Evolutionary conservation across 1,140 invertebrate genomes (phyloP).

Genomic region (Micrasema minimum): DNA sequence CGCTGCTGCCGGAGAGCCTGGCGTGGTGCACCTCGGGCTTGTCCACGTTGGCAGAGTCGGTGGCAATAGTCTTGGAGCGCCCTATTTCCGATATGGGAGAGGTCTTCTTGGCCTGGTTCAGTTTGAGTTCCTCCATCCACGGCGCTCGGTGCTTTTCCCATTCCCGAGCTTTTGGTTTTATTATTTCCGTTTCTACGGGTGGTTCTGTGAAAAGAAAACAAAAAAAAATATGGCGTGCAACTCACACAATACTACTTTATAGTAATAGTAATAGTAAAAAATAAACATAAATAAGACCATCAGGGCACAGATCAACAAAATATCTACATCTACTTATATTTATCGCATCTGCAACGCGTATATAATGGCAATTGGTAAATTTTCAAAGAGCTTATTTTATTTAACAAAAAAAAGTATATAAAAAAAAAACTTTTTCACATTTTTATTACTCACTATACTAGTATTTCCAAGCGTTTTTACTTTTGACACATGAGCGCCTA

Average conservation of each 20-base stretch:
- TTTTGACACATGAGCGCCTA: no score
- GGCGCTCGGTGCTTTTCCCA: conserved; percentile 74
- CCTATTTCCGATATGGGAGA: conserved; percentile 57
- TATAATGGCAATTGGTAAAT: no score
- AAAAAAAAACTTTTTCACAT: no score
- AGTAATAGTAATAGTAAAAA: conserved; percentile 6
- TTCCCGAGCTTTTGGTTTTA: conserved; percentile 65
- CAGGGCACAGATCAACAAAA: no score
- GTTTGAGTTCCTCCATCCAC: conserved; percentile 76
- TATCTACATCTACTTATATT: no score
- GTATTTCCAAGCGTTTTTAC: no score
- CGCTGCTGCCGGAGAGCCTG: conserved; percentile 44
- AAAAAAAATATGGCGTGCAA: no score
- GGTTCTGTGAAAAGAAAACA: conserved; percentile 32
- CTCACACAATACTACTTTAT: no score
- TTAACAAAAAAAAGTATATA: no score
- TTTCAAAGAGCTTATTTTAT: no score
- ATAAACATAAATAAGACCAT: not conserved
- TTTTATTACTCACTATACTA: no score
- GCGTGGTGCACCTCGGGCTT: conserved; percentile 50
- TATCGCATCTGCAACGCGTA: no score
- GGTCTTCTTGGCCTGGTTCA: conserved; percentile 73
- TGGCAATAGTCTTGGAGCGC: conserved; percentile 58
- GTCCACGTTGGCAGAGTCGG: conserved; percentile 53
- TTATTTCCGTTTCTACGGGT: conserved; percentile 40